phyloP scores from a whole-genome alignment of 2,797 vertebrate species.

The Brachyrhaphis roseni region DNA sequence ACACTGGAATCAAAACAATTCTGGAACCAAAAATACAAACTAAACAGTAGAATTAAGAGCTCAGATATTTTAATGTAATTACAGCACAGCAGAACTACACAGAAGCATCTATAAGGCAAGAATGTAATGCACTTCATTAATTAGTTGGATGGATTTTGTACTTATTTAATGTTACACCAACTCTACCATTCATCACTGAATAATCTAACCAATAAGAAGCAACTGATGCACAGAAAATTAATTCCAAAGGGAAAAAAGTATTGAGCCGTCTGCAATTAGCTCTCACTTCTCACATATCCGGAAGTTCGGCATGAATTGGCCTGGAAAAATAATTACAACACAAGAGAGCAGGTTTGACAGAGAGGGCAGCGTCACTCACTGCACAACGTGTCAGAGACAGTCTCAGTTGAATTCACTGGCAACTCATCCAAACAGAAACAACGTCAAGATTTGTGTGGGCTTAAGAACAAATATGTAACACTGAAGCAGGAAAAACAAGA shows the following conservation, averaged over 20 bases:
- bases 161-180: background rate
- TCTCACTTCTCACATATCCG: constrained; percentile 40
- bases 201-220: constrained; percentile 28
- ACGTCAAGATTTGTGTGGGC: constrained; percentile 14
- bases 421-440: constrained; percentile 21
- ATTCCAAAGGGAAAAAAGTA: constrained; percentile 55
- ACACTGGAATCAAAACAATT: background rate
- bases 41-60: background rate
- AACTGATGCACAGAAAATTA: constrained; percentile 34
- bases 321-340: constrained; percentile 69
- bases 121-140: background rate
- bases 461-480: background rate
- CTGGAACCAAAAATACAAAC: background rate
- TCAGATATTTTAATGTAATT: background rate
- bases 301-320: constrained; percentile 60
- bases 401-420: constrained; percentile 44
- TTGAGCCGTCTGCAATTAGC: constrained; percentile 63
- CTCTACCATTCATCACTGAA: constrained; percentile 5
- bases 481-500: background rate
- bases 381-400: constrained; percentile 41
- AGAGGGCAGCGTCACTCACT: constrained; percentile 47
- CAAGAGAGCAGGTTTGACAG: constrained; percentile 65
- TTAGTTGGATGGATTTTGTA: background rate
- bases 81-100: background rate
- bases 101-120: background rate